phyloP scores from a whole-genome alignment of 2,113 vertebrate genomes.

The Rhea americana region DNA sequence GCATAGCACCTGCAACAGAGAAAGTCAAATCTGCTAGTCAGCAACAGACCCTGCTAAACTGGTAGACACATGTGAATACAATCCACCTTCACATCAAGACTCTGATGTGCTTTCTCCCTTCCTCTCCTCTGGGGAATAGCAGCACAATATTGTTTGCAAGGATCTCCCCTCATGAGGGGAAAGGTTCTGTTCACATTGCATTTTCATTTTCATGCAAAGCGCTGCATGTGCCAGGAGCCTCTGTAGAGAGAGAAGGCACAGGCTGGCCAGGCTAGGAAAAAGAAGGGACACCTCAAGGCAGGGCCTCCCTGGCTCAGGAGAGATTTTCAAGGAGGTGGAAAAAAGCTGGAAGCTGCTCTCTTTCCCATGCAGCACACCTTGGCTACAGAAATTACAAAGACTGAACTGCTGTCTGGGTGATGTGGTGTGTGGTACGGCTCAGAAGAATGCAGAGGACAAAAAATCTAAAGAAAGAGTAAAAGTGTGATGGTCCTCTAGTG shows the following conservation, averaged over 20 bases:
- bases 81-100: neutral
- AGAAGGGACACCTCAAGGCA: neutral
- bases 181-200: neutral
- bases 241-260: neutral
- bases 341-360: neutral
- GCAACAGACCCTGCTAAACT: neutral
- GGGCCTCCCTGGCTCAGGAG: neutral
- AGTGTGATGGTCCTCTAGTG: neutral
- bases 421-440: neutral
- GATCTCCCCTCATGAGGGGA: neutral
- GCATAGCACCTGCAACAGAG: neutral
- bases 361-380: neutral
- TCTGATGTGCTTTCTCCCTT: neutral
- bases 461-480: neutral
- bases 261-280: rapidly evolving
- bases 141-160: neutral
- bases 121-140: neutral
- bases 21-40: neutral
- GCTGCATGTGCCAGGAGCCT: neutral
- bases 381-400: neutral
- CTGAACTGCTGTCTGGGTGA: neutral
- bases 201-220: neutral
- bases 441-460: neutral
- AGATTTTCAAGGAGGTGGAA: neutral
- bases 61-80: neutral